These are phyloP conservation scores for Pachliopta kotzebuea DNA, from an alignment of 2,888 invertebrate genomes.

Conservation along the genomic window DNA sequence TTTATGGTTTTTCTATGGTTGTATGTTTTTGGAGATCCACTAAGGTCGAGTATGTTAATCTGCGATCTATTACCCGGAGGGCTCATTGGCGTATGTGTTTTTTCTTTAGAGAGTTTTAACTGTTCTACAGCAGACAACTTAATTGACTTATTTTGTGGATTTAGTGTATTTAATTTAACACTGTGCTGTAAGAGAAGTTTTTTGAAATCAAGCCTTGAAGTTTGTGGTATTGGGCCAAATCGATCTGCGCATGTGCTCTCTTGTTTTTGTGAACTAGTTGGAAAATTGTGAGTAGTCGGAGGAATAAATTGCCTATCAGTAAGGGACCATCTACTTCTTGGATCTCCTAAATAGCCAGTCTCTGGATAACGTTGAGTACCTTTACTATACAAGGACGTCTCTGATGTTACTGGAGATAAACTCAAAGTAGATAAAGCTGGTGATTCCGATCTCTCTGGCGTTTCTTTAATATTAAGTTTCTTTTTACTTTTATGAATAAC, in stretches of 20 bases:
- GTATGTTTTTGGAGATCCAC: conserved; percentile 86
- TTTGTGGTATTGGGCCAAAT: conserved; percentile 83
- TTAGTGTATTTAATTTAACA: conserved; percentile 80
- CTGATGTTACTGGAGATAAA: conserved; percentile 75
- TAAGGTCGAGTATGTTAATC: conserved; percentile 84
- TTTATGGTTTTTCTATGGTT: conserved; percentile 82
- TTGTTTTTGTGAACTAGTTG: conserved; percentile 52
- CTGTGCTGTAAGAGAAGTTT: conserved; percentile 88
- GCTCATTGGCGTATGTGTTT: conserved; percentile 53
- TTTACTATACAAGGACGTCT: conserved; percentile 66
- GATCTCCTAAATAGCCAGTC: conserved; percentile 81
- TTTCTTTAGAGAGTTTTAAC: conserved; percentile 84
- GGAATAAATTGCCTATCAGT: conserved; percentile 62
- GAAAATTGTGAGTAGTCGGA: conserved; percentile 39
- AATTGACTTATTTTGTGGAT: conserved; percentile 78
- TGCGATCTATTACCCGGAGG: conserved; percentile 64
- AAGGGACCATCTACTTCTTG: conserved; percentile 83
- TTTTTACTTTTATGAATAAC: conserved; percentile 89
- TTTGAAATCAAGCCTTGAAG: conserved; percentile 92
- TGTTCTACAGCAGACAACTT: conserved; percentile 90
- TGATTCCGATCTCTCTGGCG: conserved; percentile 72
- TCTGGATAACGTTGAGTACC: conserved; percentile 77
- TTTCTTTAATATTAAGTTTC: conserved; percentile 84
- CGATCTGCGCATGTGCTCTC: conserved; percentile 82
- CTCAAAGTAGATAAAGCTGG: conserved; percentile 69